Base-by-base conservation (phyloP, 2,113 vertebrate species). In the Corydoras maculifer region DNA sequence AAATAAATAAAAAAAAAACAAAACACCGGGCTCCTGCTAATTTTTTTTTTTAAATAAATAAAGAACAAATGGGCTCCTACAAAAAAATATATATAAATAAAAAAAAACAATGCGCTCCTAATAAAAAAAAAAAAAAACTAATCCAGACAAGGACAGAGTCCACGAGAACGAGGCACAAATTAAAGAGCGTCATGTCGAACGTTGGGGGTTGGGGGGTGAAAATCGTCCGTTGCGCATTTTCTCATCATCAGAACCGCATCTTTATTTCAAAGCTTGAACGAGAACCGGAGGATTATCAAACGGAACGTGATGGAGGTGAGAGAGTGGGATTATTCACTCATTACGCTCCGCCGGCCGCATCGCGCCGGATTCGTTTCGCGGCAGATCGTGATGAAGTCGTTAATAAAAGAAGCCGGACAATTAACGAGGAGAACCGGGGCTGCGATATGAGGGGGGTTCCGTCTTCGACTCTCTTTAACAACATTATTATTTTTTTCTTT, bases 311-410 rank as follows among this genome's bases (percentile, higher is more conserved):
- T 3, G 48, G 13, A 29, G 13, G 13, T 15, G 15, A 29, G n/a
- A 66, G 57, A 29, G 18, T 10, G 53, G 31, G 48, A 62, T 32
- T 60, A 53, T 32, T 65, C 3, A 15, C 61, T 68, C 78, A 66
- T 73, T 72, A 75, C 65, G 50, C 70, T 66, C 60, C 14, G 18
- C 53, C 65, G 15, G 63, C n/a, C 18, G 55, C 74, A 75, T 66
- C 80, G 78, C 70, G 51, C 30, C 62, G 70, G 68, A 82, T 82
- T 79, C 79, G 65, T 67, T 73, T 75, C 68, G 69, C 58, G 35
- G 50, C 58, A 51, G 65, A 71, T 75, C 61, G 57, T 55, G 68
- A 64, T 69, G 58, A 70, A 68, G 15, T 31, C 70, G 59, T 58
- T 80, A 79, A 81, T 72, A 67, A 15, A 64, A 29, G 25, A 72